phyloP scores from a whole-genome alignment of 2,888 invertebrate species.

The Dicranocentrus wangi region DNA sequence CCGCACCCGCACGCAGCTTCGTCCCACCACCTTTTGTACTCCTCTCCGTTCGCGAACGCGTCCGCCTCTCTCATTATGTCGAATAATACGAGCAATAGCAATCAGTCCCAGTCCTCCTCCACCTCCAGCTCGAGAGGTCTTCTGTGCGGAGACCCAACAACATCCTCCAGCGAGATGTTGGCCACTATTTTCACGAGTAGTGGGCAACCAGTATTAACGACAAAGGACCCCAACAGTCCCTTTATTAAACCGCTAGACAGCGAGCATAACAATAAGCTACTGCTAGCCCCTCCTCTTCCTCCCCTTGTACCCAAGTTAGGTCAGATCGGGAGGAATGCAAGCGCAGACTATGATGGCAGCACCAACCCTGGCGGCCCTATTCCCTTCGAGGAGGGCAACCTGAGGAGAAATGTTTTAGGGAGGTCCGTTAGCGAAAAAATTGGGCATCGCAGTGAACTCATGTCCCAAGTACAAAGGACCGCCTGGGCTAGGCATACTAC shows the following conservation, averaged over 20 bases:
- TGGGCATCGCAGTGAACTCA: constrained; percentile 88
- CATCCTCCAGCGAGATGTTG: constrained; percentile 63
- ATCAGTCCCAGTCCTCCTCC: constrained; percentile 76
- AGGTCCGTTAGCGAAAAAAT: constrained; percentile 90
- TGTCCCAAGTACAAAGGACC: constrained; percentile 86
- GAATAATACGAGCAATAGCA: constrained; percentile 74
- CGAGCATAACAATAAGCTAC: background rate
- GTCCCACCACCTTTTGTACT: constrained; percentile 75
- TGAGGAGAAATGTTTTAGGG: constrained; percentile 57
- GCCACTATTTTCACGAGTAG: constrained; percentile 59
- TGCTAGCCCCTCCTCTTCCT: constrained; percentile 42
- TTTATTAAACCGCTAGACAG: constrained; percentile 56
- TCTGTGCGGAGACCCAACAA: constrained; percentile 74
- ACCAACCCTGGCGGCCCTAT: constrained; percentile 62
- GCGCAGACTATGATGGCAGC: constrained; percentile 64
- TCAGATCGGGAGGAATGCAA: constrained; percentile 63
- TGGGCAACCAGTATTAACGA: constrained; percentile 78
- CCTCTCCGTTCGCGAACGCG: constrained; percentile 74
- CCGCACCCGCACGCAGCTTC: constrained; percentile 69
- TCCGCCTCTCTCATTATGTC: constrained; percentile 75
- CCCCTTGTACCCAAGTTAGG: constrained; percentile 56
- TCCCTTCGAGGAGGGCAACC: constrained; percentile 43
- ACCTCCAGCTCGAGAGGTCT: constrained; percentile 77
- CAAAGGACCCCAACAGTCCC: constrained; percentile 19
- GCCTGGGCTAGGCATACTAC: constrained; percentile 92